phyloP scores from a whole-genome alignment of 2,113 vertebrate genomes.

The Electrona antarctica region DNA sequence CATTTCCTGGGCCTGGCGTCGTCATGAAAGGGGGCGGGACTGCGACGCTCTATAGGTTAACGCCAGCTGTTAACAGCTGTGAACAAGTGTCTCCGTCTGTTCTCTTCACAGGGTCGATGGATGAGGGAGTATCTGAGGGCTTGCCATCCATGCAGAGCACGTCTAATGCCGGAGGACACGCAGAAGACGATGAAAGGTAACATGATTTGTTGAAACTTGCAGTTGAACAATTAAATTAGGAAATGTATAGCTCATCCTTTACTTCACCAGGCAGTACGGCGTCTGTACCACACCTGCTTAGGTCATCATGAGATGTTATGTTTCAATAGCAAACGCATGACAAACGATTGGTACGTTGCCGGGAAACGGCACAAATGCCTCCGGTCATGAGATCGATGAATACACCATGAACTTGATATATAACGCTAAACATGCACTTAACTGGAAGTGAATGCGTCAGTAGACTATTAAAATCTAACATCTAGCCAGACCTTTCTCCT shows the following conservation, averaged over 20 bases:
- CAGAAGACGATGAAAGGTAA: conserved; percentile 93
- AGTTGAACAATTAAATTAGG: conserved; percentile 3
- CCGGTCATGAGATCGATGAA: background rate
- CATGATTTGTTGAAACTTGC: conserved; percentile 45
- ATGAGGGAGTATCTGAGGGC: conserved; percentile 91
- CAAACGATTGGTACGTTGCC: background rate
- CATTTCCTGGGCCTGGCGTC: too few species aligned
- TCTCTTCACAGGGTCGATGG: conserved; percentile 84
- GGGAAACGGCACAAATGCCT: background rate
- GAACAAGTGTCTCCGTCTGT: background rate
- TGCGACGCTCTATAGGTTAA: too few species aligned
- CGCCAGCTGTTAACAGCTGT: background rate
- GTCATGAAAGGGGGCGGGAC: too few species aligned
- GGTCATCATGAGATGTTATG: conserved; percentile 8
- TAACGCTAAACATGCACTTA: background rate
- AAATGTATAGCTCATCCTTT: conserved; percentile 11
- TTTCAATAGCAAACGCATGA: conserved; percentile 15
- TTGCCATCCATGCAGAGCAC: conserved; percentile 89
- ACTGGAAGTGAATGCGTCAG: background rate
- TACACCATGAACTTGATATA: background rate
- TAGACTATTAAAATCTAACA: background rate
- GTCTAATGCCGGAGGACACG: conserved; percentile 84
- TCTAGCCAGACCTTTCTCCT: background rate
- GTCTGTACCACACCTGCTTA: conserved; percentile 27
- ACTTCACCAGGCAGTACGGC: background rate